Evolutionary conservation across 2,113 vertebrate species (phyloP), one percentile per base, ranked within the genome.

Genomic region (Pseudolaguvia tuberculata): DNA sequence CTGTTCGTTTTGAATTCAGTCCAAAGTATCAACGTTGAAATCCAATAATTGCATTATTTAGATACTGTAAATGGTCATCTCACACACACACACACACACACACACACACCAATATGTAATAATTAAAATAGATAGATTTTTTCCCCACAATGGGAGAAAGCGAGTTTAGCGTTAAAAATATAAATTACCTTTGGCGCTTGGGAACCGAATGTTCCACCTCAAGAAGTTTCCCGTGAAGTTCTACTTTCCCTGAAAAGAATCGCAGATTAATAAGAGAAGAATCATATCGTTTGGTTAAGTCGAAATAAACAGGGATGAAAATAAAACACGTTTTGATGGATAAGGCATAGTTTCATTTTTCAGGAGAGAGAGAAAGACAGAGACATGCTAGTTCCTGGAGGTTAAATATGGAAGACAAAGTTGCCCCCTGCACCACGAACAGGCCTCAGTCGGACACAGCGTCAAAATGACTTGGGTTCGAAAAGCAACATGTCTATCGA

Each of bases 201-300:
- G 96, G 95, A 79, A 98, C 96, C 9, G 96, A 99, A 82, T 96
- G 92, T 75, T 98, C 96, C 87, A 99, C 95, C 91, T 98, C 95
- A 78, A 98, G 90, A 88, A 94, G 84, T 93, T 98, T 97, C 79
- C 96, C 96, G 76, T 96, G 94, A 84, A 98, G 93, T 89, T 99
- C 96, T 88, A 93, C 94, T 95, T 97, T 98, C 92, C 96, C 96
- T 98, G 89, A 12, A 25, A 57, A 51, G 12, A 23, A 31, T n/a
- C n/a, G n/a, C n/a, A n/a, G n/a, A n/a, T n/a, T n/a, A n/a, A n/a
- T n/a, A n/a, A n/a, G n/a, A n/a, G n/a, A n/a, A n/a, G n/a, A n/a
- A n/a, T n/a, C n/a, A n/a, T n/a, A n/a, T n/a, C n/a, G 9, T 4
- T 27, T 15, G 15, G 2, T 27, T 59, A 39, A 12, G n/a, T 7